These are phyloP conservation scores for Phoeniculus purpureus DNA, from an alignment of 2,797 vertebrate genomes.

Conservation along the genomic window DNA sequence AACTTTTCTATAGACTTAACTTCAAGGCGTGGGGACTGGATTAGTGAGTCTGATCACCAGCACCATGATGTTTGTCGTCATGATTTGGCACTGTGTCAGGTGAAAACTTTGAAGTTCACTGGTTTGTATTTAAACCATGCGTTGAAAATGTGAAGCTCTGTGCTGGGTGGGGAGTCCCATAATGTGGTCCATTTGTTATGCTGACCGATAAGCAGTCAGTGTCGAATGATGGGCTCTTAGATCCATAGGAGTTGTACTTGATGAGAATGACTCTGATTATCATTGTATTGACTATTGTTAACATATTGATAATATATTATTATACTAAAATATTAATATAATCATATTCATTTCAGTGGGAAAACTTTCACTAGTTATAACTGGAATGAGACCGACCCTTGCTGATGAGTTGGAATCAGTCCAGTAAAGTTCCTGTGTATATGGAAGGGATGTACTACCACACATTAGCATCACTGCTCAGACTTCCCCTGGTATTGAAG, in stretches of 20 bases:
- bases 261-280: conserved; percentile 37
- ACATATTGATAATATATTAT: too few relatives aligned
- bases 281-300: conserved; percentile 46
- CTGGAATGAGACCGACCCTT: background rate
- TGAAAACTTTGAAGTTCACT: conserved; percentile 57
- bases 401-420: conserved; percentile 15
- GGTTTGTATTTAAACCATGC: conserved; percentile 42
- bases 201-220: conserved; percentile 51
- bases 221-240: conserved; percentile 45
- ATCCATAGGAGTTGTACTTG: conserved; percentile 35
- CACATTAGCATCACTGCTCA: background rate
- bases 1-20: conserved; percentile 23
- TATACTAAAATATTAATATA: too few relatives aligned
- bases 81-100: conserved; percentile 42
- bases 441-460: background rate
- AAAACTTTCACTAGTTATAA: conserved; percentile 60
- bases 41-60: conserved; percentile 24
- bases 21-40: background rate
- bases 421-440: background rate
- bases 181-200: conserved; percentile 45
- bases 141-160: conserved; percentile 43
- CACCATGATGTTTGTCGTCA: background rate
- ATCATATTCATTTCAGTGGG: conserved; percentile 38
- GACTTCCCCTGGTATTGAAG: background rate
- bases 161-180: background rate